These are phyloP conservation scores for Lerista edwardsae DNA, from an alignment of 2,797 vertebrate genomes.

Conservation along the genomic window DNA sequence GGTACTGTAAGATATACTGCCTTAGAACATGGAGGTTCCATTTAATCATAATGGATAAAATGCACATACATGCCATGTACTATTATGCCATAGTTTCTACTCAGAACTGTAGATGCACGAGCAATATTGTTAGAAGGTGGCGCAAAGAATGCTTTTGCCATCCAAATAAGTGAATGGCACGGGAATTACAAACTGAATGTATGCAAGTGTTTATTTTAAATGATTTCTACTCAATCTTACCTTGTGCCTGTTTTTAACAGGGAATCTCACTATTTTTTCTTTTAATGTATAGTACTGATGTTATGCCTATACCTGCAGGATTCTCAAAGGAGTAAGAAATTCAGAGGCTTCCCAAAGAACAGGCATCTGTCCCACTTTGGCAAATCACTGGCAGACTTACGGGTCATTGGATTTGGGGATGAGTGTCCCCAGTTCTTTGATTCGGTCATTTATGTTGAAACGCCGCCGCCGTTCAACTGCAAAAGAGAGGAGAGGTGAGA, in stretches of 20 bases:
- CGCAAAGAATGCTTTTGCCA: not conserved
- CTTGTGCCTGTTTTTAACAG: too few species aligned
- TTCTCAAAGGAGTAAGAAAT: not conserved
- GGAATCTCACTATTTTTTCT: too few species aligned
- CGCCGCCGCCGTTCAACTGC: constrained; percentile 90
- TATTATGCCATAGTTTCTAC: not conserved
- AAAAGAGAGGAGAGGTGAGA: constrained; percentile 27
- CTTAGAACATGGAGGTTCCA: too few species aligned
- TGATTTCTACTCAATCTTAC: too few species aligned
- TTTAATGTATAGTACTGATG: too few species aligned
- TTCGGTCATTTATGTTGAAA: constrained; percentile 94
- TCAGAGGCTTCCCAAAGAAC: not conserved
- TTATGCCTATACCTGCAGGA: not conserved
- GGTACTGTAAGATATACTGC: too few species aligned
- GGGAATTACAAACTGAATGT: not conserved
- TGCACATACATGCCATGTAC: not conserved
- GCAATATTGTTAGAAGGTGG: not conserved
- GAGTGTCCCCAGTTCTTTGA: constrained; percentile 89
- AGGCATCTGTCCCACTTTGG: not conserved
- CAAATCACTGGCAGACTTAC: constrained; percentile 76
- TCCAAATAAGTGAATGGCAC: not conserved
- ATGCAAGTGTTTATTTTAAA: not conserved
- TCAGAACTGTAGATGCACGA: not conserved
- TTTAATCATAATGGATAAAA: not conserved
- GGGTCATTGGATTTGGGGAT: constrained; percentile 91